Base-by-base conservation (phyloP, 2,888 invertebrate genomes). In the Perithous albicinctus region DNA sequence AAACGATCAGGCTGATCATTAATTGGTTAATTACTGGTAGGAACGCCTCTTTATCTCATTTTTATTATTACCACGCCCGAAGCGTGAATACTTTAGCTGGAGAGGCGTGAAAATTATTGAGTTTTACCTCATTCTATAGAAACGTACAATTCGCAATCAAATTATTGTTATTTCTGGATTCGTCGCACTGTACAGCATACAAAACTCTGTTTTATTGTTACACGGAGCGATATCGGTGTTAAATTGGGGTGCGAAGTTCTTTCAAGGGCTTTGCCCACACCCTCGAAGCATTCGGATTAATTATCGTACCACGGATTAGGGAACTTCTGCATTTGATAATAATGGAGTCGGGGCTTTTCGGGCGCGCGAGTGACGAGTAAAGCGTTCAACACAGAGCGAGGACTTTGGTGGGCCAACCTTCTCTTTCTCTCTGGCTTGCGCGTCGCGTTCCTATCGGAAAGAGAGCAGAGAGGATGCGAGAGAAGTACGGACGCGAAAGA, bases 401-500 rank as follows among this genome's bases (percentile, higher is more conserved):
- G n/a, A 73, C 46, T 61, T 69, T 73, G 43, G 48, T 66, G 56
- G 59, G 32, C 23, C 23, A 32, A 5, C 2, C 18, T 32, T 59
- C 51, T 59, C 59, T 38, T 43, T 43, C 75, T 41, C 73, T 67
- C 66, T 67, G 61, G 54, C 69, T 63, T 43, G 46, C 81, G 73
- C 67, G 72, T 67, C 38, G n/a, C 38, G 26, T 12, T 66, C 4
- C 35, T 73, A 77, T 64, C 8, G 54, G 23, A 67, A 77, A 76
- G 70, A 76, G 72, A 72, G 66, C 70, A 35, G 64, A 73, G 75
- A 54, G 77, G 66, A 75, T 48, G 56, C 63, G 76, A 76, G 84
- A 73, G 73, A 79, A 76, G 87, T 85, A 88, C 89, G 90, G 90
- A 87, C 89, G 89, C 83, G 86, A 89, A 90, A 90, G 91, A 91